Evolutionary conservation across 2,797 vertebrate genomes (phyloP).

Genomic region (Somateria mollissima): DNA sequence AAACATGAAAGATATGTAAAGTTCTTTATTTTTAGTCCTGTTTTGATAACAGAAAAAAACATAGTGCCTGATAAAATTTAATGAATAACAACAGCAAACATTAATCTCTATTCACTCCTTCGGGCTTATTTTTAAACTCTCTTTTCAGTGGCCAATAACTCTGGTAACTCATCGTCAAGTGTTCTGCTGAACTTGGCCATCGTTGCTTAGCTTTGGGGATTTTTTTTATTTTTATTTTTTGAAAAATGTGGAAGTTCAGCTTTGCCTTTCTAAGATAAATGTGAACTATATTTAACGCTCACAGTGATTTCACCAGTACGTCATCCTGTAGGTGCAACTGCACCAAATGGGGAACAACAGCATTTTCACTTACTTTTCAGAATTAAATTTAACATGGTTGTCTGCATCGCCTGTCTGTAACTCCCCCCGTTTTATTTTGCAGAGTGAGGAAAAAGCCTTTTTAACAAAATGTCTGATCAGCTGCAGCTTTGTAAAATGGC

Average conservation of each 20-base stretch:
- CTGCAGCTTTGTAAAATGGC: not conserved
- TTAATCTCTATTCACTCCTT: not conserved
- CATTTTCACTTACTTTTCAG: constrained; percentile 19
- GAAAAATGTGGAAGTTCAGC: not conserved
- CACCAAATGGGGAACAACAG: not conserved
- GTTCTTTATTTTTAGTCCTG: constrained; percentile 55
- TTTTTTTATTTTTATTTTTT: constrained; percentile 6
- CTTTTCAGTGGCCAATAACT: not conserved
- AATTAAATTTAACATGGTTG: not conserved
- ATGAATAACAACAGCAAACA: not conserved
- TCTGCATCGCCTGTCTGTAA: not conserved
- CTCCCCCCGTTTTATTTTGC: not conserved
- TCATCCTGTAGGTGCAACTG: not conserved
- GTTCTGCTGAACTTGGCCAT: constrained; percentile 13
- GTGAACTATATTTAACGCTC: not conserved
- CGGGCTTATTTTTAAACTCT: constrained; percentile 24
- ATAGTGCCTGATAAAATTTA: constrained; percentile 23
- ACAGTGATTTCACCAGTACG: not conserved
- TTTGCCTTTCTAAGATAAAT: constrained; percentile 7
- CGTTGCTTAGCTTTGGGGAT: not conserved
- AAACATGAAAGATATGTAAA: constrained; percentile 35
- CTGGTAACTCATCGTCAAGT: not conserved
- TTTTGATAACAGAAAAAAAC: constrained; percentile 45
- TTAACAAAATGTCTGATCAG: constrained; percentile 16
- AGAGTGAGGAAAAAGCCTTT: not conserved